These are phyloP conservation scores for Morinoia aosen DNA, from an alignment of 2,888 invertebrate genomes.

Conservation along the genomic window DNA sequence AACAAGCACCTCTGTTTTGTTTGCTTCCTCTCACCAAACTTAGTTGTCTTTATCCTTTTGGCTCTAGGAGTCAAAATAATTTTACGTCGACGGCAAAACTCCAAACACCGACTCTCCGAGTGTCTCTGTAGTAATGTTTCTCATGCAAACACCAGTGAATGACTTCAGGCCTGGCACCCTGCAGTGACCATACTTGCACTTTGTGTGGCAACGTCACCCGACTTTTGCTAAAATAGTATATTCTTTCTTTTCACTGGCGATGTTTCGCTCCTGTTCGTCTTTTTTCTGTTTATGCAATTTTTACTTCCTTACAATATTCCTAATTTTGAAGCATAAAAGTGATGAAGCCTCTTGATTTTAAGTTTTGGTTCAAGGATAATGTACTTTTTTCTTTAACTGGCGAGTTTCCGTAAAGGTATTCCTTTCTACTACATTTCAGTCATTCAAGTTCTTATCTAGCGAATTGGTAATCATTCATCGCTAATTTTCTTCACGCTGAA, in stretches of 20 bases:
- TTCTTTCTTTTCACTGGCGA: background rate
- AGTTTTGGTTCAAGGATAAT: no score
- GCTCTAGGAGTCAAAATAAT: background rate
- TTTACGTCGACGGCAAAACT: background rate
- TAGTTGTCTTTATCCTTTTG: background rate
- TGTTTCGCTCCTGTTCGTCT: background rate
- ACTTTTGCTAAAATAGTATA: background rate
- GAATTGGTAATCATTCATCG: no score
- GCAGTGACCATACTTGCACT: background rate
- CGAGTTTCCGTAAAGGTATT: no score
- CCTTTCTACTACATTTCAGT: no score
- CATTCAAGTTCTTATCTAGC: no score
- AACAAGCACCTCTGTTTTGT: background rate
- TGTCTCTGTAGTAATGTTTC: background rate
- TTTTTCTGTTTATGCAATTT: background rate
- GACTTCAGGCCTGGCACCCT: background rate
- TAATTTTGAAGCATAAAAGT: no score
- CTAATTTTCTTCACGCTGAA: background rate
- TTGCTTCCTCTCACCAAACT: background rate
- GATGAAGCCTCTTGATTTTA: no score
- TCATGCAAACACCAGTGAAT: background rate
- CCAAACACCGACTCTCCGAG: background rate
- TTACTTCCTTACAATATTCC: no score
- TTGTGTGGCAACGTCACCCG: background rate
- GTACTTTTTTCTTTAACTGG: no score